These are phyloP conservation scores for Strigops habroptila DNA, from an alignment of 2,113 vertebrate species.

Conservation along the genomic window DNA sequence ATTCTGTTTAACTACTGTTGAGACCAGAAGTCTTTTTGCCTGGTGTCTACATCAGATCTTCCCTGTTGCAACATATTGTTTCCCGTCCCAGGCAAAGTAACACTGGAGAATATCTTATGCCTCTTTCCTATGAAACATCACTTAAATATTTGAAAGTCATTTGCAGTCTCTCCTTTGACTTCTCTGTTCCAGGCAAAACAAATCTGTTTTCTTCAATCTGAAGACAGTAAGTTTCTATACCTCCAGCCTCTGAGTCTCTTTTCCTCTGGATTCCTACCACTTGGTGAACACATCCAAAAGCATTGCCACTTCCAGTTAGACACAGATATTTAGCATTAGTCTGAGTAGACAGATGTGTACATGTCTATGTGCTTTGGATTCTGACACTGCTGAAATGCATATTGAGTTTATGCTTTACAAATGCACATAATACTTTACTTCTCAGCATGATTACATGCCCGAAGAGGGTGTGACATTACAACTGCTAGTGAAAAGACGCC, in stretches of 20 bases:
- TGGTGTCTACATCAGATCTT: background rate
- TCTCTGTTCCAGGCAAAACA: background rate
- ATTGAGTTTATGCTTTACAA: background rate
- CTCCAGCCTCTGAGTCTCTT: background rate
- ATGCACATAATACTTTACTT: background rate
- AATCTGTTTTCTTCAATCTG: background rate
- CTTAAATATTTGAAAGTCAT: background rate
- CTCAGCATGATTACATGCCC: background rate
- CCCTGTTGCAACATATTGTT: background rate
- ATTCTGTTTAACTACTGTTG: background rate
- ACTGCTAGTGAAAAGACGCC: background rate
- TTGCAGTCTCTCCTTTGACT: background rate
- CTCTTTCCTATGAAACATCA: background rate
- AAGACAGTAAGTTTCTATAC: background rate
- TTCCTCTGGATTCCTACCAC: background rate
- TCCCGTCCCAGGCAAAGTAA: background rate
- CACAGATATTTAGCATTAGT: background rate
- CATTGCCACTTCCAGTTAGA: background rate
- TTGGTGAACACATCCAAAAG: background rate
- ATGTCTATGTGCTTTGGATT: background rate
- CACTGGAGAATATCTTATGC: background rate
- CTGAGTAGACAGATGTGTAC: background rate
- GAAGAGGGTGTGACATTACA: background rate
- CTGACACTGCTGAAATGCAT: background rate
- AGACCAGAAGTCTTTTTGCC: background rate